Base-by-base conservation (phyloP, 1,140 invertebrate genomes). In the Hirudo medicinalis region DNA sequence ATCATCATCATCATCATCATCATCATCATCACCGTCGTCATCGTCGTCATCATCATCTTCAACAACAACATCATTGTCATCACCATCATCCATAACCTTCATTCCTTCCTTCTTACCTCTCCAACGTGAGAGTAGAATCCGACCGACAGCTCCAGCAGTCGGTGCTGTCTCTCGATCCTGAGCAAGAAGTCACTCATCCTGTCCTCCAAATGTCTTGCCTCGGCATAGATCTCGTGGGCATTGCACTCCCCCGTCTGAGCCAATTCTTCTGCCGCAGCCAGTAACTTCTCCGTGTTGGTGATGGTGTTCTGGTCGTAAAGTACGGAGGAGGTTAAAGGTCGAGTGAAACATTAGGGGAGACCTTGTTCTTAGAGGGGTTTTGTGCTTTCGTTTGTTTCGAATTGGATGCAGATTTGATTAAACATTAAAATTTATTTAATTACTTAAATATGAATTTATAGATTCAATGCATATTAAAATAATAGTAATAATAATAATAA, bases 271-370 rank as follows among this genome's bases (percentile, higher is more conserved):
- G 94, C 94, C 0, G 94, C 94, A 0, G 91, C 89, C 29, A 98
- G 83, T 25, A 99, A 83, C 82, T 99, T 98, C 76, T 97, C 93
- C 1, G 95, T 94, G 84, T 99, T 99, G 32, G 92, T 96, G 78
- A 98, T 97, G 0, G 96, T 99, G 79, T 98, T 98, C 89, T 97
- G 57, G 2, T n/a, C n/a, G n/a, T n/a, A n/a, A n/a, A n/a, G n/a
- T n/a, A n/a, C n/a, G n/a, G n/a, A n/a, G n/a, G n/a, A n/a, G n/a
- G n/a, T n/a, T n/a, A n/a, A n/a, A n/a, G n/a, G n/a, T n/a, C n/a
- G n/a, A n/a, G n/a, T n/a, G n/a, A n/a, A n/a, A n/a, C n/a, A n/a
- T n/a, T n/a, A n/a, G n/a, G n/a, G n/a, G n/a, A n/a, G n/a, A n/a
- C n/a, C n/a, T n/a, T n/a, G n/a, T n/a, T n/a, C n/a, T n/a, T n/a